Conservation (phyloP, 2,888 invertebrate species). For the Argynnis bischoffii region DNA sequence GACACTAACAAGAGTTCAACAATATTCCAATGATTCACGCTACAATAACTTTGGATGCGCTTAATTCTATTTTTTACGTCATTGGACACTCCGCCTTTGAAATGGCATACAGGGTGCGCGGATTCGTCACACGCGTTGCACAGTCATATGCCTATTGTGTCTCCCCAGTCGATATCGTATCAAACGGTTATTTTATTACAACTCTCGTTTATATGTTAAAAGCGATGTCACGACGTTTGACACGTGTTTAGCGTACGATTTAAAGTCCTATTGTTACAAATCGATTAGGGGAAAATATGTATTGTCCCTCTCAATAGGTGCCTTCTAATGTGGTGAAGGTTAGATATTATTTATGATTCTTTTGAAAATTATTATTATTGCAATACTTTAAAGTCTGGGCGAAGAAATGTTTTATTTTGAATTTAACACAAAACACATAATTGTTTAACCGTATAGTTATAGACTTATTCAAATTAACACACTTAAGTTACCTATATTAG, state of each 20-base stretch:
- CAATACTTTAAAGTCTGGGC: too few relatives aligned
- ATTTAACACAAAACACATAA: too few relatives aligned
- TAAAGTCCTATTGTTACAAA: conserved; percentile 67
- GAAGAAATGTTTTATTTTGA: too few relatives aligned
- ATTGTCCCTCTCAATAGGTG: conserved; percentile 32
- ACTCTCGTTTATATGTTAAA: conserved; percentile 66
- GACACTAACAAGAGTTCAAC: conserved; percentile 58
- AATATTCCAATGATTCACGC: conserved; percentile 69
- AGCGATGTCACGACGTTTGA: conserved; percentile 72
- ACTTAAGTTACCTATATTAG: not conserved
- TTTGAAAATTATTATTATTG: too few relatives aligned
- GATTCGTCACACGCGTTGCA: conserved; percentile 68
- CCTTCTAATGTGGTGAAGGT: conserved; percentile 35
- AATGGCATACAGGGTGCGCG: conserved; percentile 59
- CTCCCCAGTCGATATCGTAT: conserved; percentile 63
- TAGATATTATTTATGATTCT: conserved; percentile 28
- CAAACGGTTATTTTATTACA: conserved; percentile 71
- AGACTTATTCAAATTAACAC: too few relatives aligned
- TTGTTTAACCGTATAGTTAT: too few relatives aligned
- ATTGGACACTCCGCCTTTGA: conserved; percentile 57
- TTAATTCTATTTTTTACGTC: conserved; percentile 73
- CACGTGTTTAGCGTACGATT: conserved; percentile 78
- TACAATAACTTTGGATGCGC: conserved; percentile 58
- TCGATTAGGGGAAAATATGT: conserved; percentile 61
- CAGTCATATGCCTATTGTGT: conserved; percentile 52